These are phyloP conservation scores for Lepidurus couesii DNA, from an alignment of 1,140 invertebrate genomes.

Conservation along the genomic window DNA sequence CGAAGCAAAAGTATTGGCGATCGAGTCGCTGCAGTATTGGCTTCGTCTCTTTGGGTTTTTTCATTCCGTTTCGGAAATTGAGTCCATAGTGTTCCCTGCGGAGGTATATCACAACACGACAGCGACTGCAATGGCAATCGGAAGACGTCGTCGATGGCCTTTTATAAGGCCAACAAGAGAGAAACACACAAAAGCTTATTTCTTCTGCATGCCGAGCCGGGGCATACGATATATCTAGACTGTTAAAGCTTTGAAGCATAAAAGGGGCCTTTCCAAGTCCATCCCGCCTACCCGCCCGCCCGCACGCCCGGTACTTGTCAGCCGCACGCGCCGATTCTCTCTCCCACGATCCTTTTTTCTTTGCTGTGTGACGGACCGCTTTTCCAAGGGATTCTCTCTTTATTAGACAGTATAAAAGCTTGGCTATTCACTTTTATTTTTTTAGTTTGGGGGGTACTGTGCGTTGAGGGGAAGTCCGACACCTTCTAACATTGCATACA, in stretches of 20 bases:
- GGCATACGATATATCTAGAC: neutral
- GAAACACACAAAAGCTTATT: neutral
- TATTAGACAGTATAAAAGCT: too few relatives aligned
- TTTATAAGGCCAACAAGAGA: conserved; percentile 5
- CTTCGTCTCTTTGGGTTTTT: too few relatives aligned
- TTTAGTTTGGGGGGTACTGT: neutral
- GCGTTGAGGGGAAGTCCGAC: neutral
- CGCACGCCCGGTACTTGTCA: neutral
- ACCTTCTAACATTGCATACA: neutral
- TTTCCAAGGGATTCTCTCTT: too few relatives aligned
- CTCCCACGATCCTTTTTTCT: neutral
- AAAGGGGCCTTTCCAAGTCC: neutral
- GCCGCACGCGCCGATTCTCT: conserved; percentile 7
- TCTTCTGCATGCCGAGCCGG: neutral
- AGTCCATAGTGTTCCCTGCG: too few relatives aligned
- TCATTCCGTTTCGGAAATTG: too few relatives aligned
- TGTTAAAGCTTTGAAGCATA: neutral
- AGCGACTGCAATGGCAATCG: neutral
- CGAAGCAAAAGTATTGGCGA: too few relatives aligned
- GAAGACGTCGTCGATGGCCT: conserved; percentile 14
- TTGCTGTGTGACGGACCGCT: neutral
- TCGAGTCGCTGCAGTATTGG: too few relatives aligned
- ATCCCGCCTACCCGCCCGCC: neutral
- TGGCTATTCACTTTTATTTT: too few relatives aligned
- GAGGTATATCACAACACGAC: neutral